Conservation (phyloP, 2,888 invertebrate genomes). For the Gerosis bhagava region DNA sequence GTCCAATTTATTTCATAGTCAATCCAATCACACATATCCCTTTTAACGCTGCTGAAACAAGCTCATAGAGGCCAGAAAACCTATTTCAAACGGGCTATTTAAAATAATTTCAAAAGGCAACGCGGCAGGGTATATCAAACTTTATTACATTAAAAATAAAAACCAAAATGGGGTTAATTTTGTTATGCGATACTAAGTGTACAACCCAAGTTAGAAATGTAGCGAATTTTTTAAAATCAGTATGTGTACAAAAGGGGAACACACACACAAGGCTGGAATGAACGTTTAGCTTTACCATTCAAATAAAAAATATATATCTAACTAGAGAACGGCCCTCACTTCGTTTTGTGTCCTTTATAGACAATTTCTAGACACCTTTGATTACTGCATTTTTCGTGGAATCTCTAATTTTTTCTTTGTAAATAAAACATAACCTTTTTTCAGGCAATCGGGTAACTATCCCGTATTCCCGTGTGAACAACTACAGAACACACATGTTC, state of each 20-base stretch:
- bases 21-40: slow-evolving; percentile 16
- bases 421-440: no score
- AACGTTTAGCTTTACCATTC: slow-evolving; percentile 39
- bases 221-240: slow-evolving; percentile 35
- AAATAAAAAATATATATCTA: no score
- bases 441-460: no score
- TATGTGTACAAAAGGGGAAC: slow-evolving; percentile 34
- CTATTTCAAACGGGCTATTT: slow-evolving; percentile 20
- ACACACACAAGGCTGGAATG: slow-evolving; percentile 29
- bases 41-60: slow-evolving; percentile 16
- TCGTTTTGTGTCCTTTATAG: no score
- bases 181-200: slow-evolving; percentile 17
- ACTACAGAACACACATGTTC: no score
- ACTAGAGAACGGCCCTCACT: no score
- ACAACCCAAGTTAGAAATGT: slow-evolving; percentile 34
- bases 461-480: no score
- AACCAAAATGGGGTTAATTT: slow-evolving; percentile 15
- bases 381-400: no score
- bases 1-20: no score
- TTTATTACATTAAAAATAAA: slow-evolving; percentile 21
- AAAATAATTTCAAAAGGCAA: slow-evolving; percentile 23
- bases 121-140: slow-evolving; percentile 15
- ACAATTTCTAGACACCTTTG: no score
- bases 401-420: no score
- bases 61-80: slow-evolving; percentile 20